Evolutionary conservation across 2,797 vertebrate species (phyloP).

Genomic region (Hirundo rustica): DNA sequence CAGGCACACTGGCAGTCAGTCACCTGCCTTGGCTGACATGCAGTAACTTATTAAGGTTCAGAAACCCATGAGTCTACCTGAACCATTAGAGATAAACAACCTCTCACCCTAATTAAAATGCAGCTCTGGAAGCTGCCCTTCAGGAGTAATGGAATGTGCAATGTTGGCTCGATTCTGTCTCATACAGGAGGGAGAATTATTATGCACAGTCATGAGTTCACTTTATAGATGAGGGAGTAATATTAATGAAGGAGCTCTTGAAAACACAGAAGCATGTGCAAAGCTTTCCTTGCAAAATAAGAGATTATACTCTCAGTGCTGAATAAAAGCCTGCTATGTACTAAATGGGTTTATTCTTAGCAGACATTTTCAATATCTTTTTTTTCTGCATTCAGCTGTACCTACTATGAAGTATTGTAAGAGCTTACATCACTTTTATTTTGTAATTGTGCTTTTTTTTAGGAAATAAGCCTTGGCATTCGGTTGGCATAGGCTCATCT

Average conservation of each 20-base stretch:
- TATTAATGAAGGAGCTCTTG: constrained; percentile 1
- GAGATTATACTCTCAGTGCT: background rate
- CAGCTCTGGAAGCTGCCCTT: constrained; percentile 17
- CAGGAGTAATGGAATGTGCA: background rate
- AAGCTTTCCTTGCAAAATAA: background rate
- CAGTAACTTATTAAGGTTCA: background rate
- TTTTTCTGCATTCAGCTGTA: background rate
- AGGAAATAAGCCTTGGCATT: background rate
- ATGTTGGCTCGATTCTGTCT: background rate
- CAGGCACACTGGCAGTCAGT: background rate
- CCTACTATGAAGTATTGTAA: background rate
- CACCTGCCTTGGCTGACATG: background rate
- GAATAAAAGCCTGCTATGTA: background rate
- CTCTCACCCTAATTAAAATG: background rate
- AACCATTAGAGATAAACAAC: background rate
- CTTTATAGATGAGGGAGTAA: background rate
- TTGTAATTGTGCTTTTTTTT: background rate
- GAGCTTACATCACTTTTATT: background rate
- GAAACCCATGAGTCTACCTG: background rate
- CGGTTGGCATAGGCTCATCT: background rate
- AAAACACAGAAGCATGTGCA: background rate
- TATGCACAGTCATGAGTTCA: constrained; percentile 48
- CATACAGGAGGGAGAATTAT: background rate
- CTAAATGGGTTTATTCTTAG: background rate
- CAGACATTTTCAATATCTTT: background rate